Evolutionary conservation across 2,113 vertebrate species (phyloP), one percentile per base, ranked within the genome.

Genomic region (Taurulus bubalis): DNA sequence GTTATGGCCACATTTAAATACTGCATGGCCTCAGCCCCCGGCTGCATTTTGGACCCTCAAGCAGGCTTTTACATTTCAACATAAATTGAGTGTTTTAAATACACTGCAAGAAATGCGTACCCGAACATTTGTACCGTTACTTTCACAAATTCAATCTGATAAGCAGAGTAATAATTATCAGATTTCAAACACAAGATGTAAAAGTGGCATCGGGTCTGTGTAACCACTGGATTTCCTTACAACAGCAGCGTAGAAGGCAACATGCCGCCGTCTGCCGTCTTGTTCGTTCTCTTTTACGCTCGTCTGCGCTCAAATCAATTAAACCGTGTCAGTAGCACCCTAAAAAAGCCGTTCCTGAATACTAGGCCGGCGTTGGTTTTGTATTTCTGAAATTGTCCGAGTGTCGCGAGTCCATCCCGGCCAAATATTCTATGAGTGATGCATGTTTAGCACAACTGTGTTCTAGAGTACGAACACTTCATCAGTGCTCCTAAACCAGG

Each of bases 321-420:
- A n/a, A 66, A 55, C 47, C 18, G 71, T 16, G 34, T 56, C 63
- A 68, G 38, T n/a, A n/a, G 34, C 32, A 56, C 47, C 34, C 40
- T 62, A n/a, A 62, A 4, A 34, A 28, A 38, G 40, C 56, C 22
- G 66, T 75, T 30, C 8, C n/a, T 67, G 7, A 71, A 24, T 8
- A 42, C 47, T 32, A 49, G 0, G 11, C 18, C 9, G 47, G 16
- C 8, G n/a, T 47, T 58, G 30, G 7, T 30, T n/a, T 34, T 34
- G 34, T 4, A 55, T 53, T 62, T 16, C 10, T 56, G 4, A 56
- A 55, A 42, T 42, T 49, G 26, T 47, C 9, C 30, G 1, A 28
- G 6, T 20, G 26, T 14, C 28, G 24, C 10, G 15, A 47, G 62
- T 59, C 32, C 4, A 30, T 47, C 8, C 4, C 8, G 8, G 49